Conservation (phyloP, 2,797 vertebrate species). For the Pseudotriccus pelzelni region DNA sequence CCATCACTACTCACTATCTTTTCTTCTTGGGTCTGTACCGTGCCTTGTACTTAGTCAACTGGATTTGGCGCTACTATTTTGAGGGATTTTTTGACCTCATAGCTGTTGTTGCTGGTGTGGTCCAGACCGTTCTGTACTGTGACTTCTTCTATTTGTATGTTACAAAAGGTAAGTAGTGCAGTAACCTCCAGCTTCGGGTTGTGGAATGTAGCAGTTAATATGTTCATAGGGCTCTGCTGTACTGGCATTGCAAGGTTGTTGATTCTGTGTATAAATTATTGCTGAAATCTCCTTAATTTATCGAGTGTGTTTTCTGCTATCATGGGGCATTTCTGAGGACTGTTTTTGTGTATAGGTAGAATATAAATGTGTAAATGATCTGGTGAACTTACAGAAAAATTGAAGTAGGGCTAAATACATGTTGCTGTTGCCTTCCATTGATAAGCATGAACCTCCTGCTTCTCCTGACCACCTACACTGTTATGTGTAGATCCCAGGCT, state of each 20-base stretch:
- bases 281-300: background rate
- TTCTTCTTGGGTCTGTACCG: conserved; percentile 97
- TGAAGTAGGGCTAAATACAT: background rate
- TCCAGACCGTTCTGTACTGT: conserved; percentile 97
- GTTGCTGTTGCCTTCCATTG: background rate
- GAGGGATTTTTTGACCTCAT: conserved; percentile 99
- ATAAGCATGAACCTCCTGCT: background rate
- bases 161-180: conserved; percentile 88
- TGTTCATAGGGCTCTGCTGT: fast-evolving
- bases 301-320: fast-evolving
- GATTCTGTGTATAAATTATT: background rate
- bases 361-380: background rate
- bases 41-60: conserved; percentile 95
- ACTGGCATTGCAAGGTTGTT: fast-evolving
- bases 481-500: background rate
- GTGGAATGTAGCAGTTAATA: background rate
- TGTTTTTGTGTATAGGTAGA: background rate
- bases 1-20: conserved; percentile 97
- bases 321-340: background rate
- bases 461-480: fast-evolving
- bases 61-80: conserved; percentile 98
- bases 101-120: conserved; percentile 94
- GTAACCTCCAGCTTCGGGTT: background rate
- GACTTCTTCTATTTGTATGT: conserved; percentile 99
- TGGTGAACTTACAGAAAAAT: background rate